phyloP scores from a whole-genome alignment of 2,797 vertebrate species.

The Brachyalestes nurse region DNA sequence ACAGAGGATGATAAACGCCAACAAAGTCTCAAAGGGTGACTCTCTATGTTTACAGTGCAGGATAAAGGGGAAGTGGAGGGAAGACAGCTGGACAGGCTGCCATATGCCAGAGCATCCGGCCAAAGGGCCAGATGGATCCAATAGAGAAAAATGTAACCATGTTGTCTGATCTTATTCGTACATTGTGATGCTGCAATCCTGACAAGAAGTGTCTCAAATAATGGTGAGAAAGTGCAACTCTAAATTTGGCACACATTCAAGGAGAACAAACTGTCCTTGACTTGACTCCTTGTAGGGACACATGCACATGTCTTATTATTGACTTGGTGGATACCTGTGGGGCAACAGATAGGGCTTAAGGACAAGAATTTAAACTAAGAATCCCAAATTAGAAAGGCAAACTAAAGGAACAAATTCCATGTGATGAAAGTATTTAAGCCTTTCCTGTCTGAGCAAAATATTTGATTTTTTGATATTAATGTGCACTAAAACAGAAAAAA shows the following conservation, averaged over 20 bases:
- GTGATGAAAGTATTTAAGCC: too few species aligned
- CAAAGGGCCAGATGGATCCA: not conserved
- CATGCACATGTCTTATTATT: not conserved
- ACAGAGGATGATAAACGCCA: too few species aligned
- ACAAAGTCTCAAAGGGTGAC: too few species aligned
- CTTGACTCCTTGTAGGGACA: not conserved
- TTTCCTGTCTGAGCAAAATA: too few species aligned
- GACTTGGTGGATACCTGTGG: not conserved
- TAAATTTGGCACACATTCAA: not conserved
- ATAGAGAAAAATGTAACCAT: not conserved
- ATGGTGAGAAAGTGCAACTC: too few species aligned
- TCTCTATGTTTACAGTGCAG: not conserved
- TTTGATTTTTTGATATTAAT: too few species aligned
- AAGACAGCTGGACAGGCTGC: not conserved
- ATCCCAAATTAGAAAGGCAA: too few species aligned
- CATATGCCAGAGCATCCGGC: not conserved
- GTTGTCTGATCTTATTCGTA: not conserved
- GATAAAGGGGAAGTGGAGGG: not conserved
- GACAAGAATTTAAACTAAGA: too few species aligned
- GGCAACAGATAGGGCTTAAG: too few species aligned
- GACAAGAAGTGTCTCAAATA: not conserved
- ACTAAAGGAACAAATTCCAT: too few species aligned
- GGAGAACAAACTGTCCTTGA: not conserved
- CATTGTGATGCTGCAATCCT: not conserved
- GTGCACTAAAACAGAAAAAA: too few species aligned